Percentiles rank a stretch among this genome's conserved stretches.
These are phyloP conservation scores for Morpho achilles DNA, from an alignment of 2,888 invertebrate species.

Conservation along the genomic window DNA sequence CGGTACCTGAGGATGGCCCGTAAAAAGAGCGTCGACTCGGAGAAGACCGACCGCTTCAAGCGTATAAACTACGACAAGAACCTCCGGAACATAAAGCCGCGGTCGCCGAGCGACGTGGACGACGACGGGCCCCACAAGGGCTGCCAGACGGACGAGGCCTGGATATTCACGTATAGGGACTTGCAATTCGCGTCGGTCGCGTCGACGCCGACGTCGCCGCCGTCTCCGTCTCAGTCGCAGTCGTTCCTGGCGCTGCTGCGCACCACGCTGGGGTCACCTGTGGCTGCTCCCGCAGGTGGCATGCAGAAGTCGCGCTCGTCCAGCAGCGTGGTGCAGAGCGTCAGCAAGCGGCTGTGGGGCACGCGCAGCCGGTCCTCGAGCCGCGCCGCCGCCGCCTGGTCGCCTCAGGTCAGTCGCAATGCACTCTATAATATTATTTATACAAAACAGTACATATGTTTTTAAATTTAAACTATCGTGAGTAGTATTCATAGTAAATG, in stretches of 20 bases:
- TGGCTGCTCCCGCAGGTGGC: slow-evolving; percentile 78
- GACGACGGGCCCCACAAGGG: slow-evolving; percentile 88
- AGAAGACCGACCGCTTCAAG: slow-evolving; percentile 90
- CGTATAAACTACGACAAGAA: slow-evolving; percentile 93
- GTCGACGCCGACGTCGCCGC: slow-evolving; percentile 71
- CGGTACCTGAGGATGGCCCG: slow-evolving; percentile 92
- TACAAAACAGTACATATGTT: no score
- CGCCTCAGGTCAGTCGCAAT: slow-evolving; percentile 88
- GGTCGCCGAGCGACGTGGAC: slow-evolving; percentile 86
- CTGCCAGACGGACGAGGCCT: slow-evolving; percentile 87
- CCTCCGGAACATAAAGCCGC: slow-evolving; percentile 89
- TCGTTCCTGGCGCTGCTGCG: slow-evolving; percentile 65
- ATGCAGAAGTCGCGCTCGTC: slow-evolving; percentile 96
- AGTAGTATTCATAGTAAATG: no score
- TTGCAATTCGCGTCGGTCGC: slow-evolving; percentile 56
- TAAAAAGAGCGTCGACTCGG: slow-evolving; percentile 90
- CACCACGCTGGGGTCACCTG: slow-evolving; percentile 37
- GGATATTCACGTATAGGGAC: slow-evolving; percentile 80
- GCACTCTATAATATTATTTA: slow-evolving; percentile 31
- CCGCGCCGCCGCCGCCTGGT: slow-evolving; percentile 85
- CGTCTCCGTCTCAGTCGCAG: slow-evolving; percentile 72
- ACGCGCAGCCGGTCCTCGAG: slow-evolving; percentile 91
- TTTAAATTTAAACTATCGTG: no score
- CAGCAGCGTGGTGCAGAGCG: slow-evolving; percentile 91
- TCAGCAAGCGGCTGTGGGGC: slow-evolving; percentile 91